Percentiles rank a stretch among this genome's conserved stretches.
Evolutionary conservation across 2,113 vertebrate genomes (phyloP).

Genomic region (Poecilia latipinna): DNA sequence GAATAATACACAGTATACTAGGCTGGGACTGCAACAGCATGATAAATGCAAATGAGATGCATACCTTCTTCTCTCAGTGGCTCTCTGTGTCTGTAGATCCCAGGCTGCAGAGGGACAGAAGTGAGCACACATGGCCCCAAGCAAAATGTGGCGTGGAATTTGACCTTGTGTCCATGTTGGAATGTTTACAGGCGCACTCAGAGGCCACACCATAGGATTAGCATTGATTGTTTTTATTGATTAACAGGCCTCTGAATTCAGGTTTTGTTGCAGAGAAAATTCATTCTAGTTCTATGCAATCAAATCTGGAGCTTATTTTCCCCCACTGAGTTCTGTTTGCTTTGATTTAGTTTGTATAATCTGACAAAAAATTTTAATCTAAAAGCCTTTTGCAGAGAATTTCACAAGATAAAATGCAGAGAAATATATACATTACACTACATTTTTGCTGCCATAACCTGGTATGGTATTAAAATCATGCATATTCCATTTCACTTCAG

Average conservation of each 20-base stretch:
- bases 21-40: not conserved
- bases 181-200: slow-evolving; percentile 49
- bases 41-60: slow-evolving; percentile 5
- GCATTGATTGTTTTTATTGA: slow-evolving; percentile 37
- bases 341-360: not conserved
- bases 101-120: not conserved
- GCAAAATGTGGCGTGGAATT: slow-evolving; percentile 55
- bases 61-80: slow-evolving; percentile 32
- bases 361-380: not conserved
- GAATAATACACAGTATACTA: not conserved
- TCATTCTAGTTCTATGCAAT: not conserved
- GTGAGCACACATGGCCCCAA: slow-evolving; percentile 3
- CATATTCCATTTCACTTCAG: not conserved
- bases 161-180: slow-evolving; percentile 56
- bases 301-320: not conserved
- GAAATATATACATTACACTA: not conserved
- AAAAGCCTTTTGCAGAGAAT: not conserved
- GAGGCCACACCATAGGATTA: not conserved
- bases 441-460: not conserved
- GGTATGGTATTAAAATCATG: not conserved
- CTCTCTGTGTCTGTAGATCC: not conserved
- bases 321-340: not conserved
- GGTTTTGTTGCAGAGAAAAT: slow-evolving; percentile 2
- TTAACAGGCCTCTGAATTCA: not conserved
- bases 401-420: not conserved